phyloP scores from a whole-genome alignment of 2,797 vertebrate genomes.

The Antennarius maculatus region DNA sequence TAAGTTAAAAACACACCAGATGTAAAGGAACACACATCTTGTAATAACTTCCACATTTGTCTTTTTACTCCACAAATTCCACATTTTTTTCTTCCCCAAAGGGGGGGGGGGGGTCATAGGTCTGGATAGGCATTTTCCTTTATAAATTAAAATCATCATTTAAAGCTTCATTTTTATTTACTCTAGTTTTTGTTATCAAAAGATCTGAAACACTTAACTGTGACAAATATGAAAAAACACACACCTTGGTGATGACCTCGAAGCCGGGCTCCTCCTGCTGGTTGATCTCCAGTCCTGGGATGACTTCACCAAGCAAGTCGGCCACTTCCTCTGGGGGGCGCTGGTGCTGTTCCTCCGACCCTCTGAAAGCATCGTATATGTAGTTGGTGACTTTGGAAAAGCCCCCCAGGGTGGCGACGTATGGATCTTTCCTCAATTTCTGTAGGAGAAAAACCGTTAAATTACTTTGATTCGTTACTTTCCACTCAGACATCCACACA shows the following conservation, averaged over 20 bases:
- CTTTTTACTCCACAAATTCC: too few species aligned
- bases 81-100: too few species aligned
- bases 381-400: conserved; percentile 98
- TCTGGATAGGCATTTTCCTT: too few species aligned
- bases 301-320: conserved; percentile 89
- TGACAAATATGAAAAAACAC: too few species aligned
- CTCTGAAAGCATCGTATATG: conserved; percentile 89
- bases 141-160: too few species aligned
- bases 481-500: not conserved
- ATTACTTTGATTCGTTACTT: not conserved
- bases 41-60: too few species aligned
- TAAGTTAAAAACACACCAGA: too few species aligned
- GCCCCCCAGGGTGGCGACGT: conserved; percentile 88
- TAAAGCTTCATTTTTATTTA: too few species aligned
- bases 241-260: conserved; percentile 94
- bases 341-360: conserved; percentile 84
- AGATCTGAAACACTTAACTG: too few species aligned
- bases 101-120: too few species aligned
- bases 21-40: too few species aligned
- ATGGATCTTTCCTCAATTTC: conserved; percentile 92
- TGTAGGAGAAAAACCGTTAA: conserved; percentile 52
- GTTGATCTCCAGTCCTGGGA: conserved; percentile 94
- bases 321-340: conserved; percentile 92
- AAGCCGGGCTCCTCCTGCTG: conserved; percentile 96
- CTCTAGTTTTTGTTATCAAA: too few species aligned